phyloP scores from a whole-genome alignment of 2,797 vertebrate species.

The Danio kyathit region DNA sequence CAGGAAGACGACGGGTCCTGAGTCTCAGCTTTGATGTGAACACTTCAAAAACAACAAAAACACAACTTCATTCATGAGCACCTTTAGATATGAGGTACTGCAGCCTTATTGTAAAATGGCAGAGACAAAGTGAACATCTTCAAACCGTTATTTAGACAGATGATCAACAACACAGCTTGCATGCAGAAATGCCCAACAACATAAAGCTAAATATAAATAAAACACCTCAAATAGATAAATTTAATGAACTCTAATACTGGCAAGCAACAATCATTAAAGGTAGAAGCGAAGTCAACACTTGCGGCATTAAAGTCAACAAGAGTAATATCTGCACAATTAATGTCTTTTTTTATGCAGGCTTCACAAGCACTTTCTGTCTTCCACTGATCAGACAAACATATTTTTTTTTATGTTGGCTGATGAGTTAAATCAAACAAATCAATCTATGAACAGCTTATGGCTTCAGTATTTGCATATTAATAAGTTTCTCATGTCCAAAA shows the following conservation, averaged over 20 bases:
- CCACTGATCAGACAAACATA: background rate
- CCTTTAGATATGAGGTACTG: background rate
- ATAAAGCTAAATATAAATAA: conserved; percentile 8
- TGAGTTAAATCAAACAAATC: background rate
- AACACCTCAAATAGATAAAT: background rate
- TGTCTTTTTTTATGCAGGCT: background rate
- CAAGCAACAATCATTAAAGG: background rate
- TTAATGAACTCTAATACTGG: background rate
- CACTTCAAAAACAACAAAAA: conserved; percentile 73
- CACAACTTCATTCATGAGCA: conserved; percentile 25
- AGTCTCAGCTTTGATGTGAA: conserved; percentile 91
- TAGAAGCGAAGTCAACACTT: background rate
- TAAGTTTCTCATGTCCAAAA: too few relatives aligned
- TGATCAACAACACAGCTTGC: background rate
- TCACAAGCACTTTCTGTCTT: background rate
- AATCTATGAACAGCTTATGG: background rate
- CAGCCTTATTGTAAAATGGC: background rate
- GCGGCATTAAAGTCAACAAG: background rate
- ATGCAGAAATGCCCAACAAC: background rate
- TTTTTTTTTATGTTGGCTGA: background rate
- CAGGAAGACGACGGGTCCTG: conserved; percentile 92
- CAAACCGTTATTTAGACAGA: background rate
- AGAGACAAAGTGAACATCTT: background rate
- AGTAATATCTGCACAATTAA: background rate
- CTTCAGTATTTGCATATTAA: too few relatives aligned